Base-by-base conservation (phyloP, 1,140 invertebrate species). In the Drosophila lowei region DNA sequence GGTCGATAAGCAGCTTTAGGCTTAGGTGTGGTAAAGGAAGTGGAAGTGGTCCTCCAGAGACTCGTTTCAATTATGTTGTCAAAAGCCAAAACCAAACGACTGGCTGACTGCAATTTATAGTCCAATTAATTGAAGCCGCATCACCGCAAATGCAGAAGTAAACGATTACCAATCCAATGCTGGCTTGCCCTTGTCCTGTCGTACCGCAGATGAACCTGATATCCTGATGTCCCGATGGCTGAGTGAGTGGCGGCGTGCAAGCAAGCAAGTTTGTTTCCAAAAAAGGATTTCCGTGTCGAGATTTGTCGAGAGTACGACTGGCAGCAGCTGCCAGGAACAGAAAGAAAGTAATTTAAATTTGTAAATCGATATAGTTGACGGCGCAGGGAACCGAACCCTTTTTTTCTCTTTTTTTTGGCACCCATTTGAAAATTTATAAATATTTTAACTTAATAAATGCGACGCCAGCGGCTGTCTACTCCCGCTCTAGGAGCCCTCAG, bases 401-500 rank as follows among this genome's bases (percentile, higher is more conserved):
- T 59, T 71, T 28, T 49, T 13, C 38, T 50, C 16, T 59, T 21
- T 38, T 46, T 6, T 11, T 43, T 43, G 13, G 62, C 58, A 53
- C 67, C 79, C 67, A 78, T 74, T 78, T 78, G 34, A 83, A 75
- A 84, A 72, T 84, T 78, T 84, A 79, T 84, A 84, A 84, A 84
- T 84, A 84, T 79, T 84, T 75, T 76, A 85, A 84, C 65, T 67
- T 84, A 79, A 84, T 84, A 84, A 85, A 84, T 84, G 75, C 66
- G 43, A 43, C 56, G 62, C 71, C 62, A 52, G 60, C 68, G 77
- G 65, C 64, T 53, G 80, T 53, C 58, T 16, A 41, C 52, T 79
- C 9, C 30, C 8, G 59, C 74, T 74, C 79, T 79, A 62, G 43
- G 30, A 30, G 28, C 7, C 7, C 8, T 30, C 28, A 2, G 28